A percentile compares a stretch with the other conserved stretches of the same genome.
phyloP scores from a whole-genome alignment of 2,797 vertebrate genomes.

The Ctenopoma kingsleyae region DNA sequence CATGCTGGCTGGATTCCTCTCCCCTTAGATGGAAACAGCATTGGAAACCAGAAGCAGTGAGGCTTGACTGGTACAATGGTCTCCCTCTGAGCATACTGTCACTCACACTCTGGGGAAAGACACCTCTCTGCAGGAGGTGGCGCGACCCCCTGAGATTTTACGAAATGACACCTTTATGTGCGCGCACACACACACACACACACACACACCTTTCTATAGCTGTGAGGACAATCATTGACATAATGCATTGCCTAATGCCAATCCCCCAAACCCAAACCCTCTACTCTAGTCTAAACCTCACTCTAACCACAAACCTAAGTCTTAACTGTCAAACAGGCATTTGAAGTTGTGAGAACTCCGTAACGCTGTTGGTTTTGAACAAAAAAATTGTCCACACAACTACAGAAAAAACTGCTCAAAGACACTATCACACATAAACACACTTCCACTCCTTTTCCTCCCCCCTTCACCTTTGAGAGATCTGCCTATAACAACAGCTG shows the following conservation, averaged over 20 bases:
- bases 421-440: conserved; percentile 25
- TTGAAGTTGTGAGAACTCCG: too few relatives aligned
- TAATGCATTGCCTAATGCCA: too few relatives aligned
- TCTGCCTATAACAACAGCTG: conserved; percentile 72
- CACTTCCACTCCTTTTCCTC: conserved; percentile 35
- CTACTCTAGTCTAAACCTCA: too few relatives aligned
- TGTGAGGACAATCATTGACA: too few relatives aligned
- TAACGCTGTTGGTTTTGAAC: too few relatives aligned
- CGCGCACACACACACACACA: conserved; percentile 29
- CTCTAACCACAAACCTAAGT: too few relatives aligned
- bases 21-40: conserved; percentile 63
- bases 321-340: too few relatives aligned
- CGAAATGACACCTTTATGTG: conserved; percentile 73
- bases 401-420: neutral
- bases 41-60: conserved; percentile 63
- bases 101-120: conserved; percentile 77
- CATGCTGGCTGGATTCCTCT: conserved; percentile 61
- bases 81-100: conserved; percentile 68
- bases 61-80: conserved; percentile 73
- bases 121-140: conserved; percentile 79
- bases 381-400: too few relatives aligned
- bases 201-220: neutral
- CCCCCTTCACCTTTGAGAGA: conserved; percentile 59
- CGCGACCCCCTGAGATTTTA: conserved; percentile 73
- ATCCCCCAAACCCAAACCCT: too few relatives aligned